These are phyloP conservation scores for Selene dorsalis DNA, from an alignment of 2,797 vertebrate genomes.

Conservation along the genomic window DNA sequence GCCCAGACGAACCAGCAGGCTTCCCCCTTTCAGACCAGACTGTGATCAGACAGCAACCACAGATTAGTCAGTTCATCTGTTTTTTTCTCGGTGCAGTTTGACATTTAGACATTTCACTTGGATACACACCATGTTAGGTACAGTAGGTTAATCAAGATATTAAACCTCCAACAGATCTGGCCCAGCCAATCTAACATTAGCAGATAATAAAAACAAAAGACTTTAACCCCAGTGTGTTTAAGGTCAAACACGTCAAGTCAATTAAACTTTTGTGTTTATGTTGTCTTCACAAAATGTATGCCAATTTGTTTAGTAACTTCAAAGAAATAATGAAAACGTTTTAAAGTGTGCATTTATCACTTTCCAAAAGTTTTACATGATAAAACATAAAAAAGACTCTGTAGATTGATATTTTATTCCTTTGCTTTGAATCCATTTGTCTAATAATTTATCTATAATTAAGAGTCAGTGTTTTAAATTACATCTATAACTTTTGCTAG, in stretches of 20 bases:
- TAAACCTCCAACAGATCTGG: neutral
- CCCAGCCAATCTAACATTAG: neutral
- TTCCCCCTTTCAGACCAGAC: slow-evolving; percentile 90
- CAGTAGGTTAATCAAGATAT: too few relatives aligned
- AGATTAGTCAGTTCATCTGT: neutral
- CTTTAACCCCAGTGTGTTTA: neutral
- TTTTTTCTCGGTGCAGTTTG: neutral
- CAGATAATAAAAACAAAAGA: neutral
- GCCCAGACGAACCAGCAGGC: slow-evolving; percentile 84
- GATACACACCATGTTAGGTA: neutral
- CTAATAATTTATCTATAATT: too few relatives aligned
- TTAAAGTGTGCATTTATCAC: neutral
- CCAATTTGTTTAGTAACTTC: neutral
- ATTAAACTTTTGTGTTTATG: neutral
- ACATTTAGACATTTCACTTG: neutral
- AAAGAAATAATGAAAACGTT: neutral
- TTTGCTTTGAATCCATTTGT: too few relatives aligned
- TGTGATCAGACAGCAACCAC: slow-evolving; percentile 68
- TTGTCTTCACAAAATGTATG: neutral
- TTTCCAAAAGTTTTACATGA: neutral
- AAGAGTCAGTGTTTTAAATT: too few relatives aligned
- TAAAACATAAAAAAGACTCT: neutral
- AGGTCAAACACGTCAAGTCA: neutral
- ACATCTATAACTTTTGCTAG: too few relatives aligned
- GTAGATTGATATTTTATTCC: neutral